Conservation (phyloP, 64 coral and sea anemone species). For the Montipora cactus region DNA sequence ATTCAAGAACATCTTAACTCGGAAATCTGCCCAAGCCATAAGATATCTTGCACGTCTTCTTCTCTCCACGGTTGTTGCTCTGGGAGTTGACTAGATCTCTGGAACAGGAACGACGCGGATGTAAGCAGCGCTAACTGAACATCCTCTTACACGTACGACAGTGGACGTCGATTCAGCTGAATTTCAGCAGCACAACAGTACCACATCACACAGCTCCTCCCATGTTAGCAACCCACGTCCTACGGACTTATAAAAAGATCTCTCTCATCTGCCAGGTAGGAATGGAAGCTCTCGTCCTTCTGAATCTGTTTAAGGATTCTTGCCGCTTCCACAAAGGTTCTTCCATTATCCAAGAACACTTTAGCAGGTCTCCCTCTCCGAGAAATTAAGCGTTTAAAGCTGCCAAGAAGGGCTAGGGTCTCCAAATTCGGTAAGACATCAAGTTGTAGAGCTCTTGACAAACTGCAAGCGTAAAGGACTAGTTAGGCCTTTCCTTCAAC, state of each 20-base stretch:
- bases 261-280: neutral
- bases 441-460: slow-evolving; percentile 24
- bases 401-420: neutral
- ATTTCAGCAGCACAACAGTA: slow-evolving; percentile 34
- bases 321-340: slow-evolving; percentile 51
- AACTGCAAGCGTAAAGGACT: slow-evolving; percentile 53
- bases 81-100: slow-evolving; percentile 29
- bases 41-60: slow-evolving; percentile 23
- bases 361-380: slow-evolving; percentile 27
- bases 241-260: slow-evolving; percentile 41
- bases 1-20: too few relatives aligned
- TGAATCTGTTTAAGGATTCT: slow-evolving; percentile 27
- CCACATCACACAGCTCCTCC: slow-evolving; percentile 44
- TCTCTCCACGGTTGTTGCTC: slow-evolving; percentile 28
- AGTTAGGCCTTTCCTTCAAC: slow-evolving; percentile 25
- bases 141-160: slow-evolving; percentile 60
- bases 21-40: neutral
- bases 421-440: slow-evolving; percentile 34
- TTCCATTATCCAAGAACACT: slow-evolving; percentile 60
- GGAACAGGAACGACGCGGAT: slow-evolving; percentile 51
- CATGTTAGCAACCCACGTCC: slow-evolving; percentile 36
- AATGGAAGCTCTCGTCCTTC: neutral
- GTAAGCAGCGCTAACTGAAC: slow-evolving; percentile 28
- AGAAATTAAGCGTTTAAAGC: slow-evolving; percentile 49
- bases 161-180: slow-evolving; percentile 20